phyloP scores from a whole-genome alignment of 2,888 invertebrate genomes.

The Synergus laeviventris region DNA sequence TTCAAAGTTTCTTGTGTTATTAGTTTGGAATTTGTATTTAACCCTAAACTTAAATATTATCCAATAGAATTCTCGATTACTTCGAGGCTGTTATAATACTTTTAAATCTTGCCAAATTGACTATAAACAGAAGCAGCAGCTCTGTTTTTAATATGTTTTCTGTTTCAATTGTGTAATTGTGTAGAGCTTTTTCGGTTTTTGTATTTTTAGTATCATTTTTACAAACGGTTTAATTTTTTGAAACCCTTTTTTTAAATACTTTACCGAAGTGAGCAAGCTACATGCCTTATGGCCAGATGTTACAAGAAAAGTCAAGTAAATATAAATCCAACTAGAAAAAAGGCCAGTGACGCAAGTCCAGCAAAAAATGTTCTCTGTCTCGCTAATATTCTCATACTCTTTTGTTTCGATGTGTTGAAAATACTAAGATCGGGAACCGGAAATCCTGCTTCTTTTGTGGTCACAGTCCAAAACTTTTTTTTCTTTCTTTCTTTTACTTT shows the following conservation, averaged over 20 bases:
- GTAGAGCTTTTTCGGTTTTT: too few relatives aligned
- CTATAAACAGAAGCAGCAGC: too few relatives aligned
- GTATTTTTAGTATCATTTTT: too few relatives aligned
- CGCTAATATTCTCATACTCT: background rate
- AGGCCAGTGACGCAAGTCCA: background rate
- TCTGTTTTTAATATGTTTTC: too few relatives aligned
- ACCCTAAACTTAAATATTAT: too few relatives aligned
- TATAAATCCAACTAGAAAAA: background rate
- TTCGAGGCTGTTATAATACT: too few relatives aligned
- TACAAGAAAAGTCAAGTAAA: background rate
- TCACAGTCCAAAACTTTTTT: background rate
- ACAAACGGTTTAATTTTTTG: too few relatives aligned
- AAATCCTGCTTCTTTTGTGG: background rate
- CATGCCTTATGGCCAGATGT: constrained; percentile 1
- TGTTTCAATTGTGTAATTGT: too few relatives aligned
- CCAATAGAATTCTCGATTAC: too few relatives aligned
- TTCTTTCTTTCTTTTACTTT: background rate
- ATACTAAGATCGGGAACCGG: background rate
- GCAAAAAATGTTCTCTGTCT: background rate
- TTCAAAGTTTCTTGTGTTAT: too few relatives aligned
- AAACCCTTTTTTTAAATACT: background rate
- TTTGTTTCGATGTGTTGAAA: background rate
- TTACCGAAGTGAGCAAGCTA: background rate
- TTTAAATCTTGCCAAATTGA: too few relatives aligned
- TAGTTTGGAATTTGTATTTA: too few relatives aligned